Percentiles rank a stretch among this genome's conserved stretches.
phyloP scores from a whole-genome alignment of 2,797 vertebrate species.

The Cryptoblepharus egeriae region DNA sequence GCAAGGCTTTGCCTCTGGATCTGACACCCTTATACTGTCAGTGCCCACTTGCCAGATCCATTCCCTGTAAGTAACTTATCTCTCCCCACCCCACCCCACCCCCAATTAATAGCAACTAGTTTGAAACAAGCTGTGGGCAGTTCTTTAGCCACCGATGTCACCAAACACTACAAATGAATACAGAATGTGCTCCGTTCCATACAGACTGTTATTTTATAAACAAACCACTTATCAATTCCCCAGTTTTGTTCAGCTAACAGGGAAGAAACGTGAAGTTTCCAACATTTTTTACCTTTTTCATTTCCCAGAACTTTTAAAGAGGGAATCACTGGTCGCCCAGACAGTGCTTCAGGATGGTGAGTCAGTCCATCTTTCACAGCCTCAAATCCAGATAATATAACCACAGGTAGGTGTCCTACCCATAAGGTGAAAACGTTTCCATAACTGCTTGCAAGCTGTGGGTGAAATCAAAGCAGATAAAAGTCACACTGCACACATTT shows the following conservation, averaged over 20 bases:
- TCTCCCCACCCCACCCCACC: too few relatives aligned
- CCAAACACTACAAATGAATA: background rate
- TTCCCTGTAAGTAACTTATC: too few relatives aligned
- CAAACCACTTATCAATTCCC: background rate
- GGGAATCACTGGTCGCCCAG: background rate
- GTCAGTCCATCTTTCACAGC: background rate
- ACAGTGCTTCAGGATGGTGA: background rate
- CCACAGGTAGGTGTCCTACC: constrained; percentile 1
- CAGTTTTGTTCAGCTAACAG: too few relatives aligned
- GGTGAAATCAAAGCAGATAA: background rate
- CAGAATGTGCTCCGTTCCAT: background rate
- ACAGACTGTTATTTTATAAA: too few relatives aligned
- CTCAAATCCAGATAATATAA: constrained; percentile 3
- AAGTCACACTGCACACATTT: background rate
- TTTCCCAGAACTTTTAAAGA: background rate
- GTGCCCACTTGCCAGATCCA: too few relatives aligned
- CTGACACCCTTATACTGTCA: too few relatives aligned
- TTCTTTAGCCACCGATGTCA: background rate
- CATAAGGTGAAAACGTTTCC: constrained; percentile 28
- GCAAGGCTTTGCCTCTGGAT: too few relatives aligned
- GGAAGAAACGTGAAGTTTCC: fast-evolving
- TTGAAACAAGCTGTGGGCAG: too few relatives aligned
- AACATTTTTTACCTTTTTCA: constrained; percentile 8
- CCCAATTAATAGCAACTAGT: too few relatives aligned
- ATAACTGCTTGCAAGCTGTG: constrained; percentile 11